phyloP scores from a whole-genome alignment of 2,113 vertebrate genomes.

The Elaphurus davidianus region DNA sequence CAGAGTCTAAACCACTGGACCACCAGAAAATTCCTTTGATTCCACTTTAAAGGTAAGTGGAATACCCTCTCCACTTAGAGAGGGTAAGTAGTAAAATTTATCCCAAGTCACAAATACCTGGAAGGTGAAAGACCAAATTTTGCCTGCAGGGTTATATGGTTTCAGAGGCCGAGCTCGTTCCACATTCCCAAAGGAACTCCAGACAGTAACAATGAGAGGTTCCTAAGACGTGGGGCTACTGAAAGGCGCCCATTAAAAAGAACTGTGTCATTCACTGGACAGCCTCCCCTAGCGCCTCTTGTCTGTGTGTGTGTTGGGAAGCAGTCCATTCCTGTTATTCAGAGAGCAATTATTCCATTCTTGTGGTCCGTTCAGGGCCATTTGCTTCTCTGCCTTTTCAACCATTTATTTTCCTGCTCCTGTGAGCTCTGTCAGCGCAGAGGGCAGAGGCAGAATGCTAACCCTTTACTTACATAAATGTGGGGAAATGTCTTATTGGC shows the following conservation, averaged over 20 bases:
- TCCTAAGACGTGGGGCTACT: not conserved
- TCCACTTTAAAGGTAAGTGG: constrained; percentile 5
- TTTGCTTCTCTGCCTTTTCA: not conserved
- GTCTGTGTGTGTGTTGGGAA: not conserved
- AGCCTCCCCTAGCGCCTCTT: not conserved
- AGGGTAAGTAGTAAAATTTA: not conserved
- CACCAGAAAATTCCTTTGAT: not conserved
- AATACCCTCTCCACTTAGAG: not conserved
- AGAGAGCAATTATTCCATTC: not conserved
- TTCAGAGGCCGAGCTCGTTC: not conserved
- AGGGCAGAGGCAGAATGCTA: not conserved
- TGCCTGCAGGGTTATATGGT: not conserved
- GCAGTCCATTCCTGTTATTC: not conserved
- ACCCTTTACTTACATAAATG: not conserved
- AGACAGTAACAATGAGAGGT: not conserved
- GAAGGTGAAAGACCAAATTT: not conserved
- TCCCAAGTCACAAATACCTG: not conserved
- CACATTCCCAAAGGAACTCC: not conserved
- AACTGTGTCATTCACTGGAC: not conserved
- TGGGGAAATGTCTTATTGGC: not conserved
- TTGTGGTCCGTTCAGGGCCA: not conserved
- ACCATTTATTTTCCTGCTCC: not conserved
- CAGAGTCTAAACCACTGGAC: not conserved
- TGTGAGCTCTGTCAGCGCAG: not conserved
- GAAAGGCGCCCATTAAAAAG: not conserved